phyloP scores from a whole-genome alignment of 2,888 invertebrate genomes.

The Bellardia pandia region DNA sequence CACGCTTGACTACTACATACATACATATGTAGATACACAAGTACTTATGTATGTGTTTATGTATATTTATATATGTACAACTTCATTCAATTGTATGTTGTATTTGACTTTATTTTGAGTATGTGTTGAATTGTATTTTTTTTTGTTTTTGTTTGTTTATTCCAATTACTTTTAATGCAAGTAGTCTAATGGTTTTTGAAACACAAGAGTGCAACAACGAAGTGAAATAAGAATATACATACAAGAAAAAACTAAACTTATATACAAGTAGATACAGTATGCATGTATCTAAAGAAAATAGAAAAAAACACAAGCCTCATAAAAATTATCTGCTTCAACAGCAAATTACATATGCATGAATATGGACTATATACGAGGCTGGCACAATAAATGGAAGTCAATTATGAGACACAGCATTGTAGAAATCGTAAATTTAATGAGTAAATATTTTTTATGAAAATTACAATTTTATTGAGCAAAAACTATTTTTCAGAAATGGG shows the following conservation, averaged over 20 bases:
- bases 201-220: slow-evolving; percentile 58
- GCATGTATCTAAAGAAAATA: neutral
- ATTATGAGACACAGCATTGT: neutral
- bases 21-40: neutral
- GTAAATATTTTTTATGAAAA: too few relatives aligned
- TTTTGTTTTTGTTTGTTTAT: slow-evolving; percentile 7
- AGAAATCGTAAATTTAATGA: too few relatives aligned
- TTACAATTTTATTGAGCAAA: too few relatives aligned
- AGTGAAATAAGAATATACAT: slow-evolving; percentile 16
- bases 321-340: slow-evolving; percentile 63
- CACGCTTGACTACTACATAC: neutral
- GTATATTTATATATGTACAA: neutral
- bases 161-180: slow-evolving; percentile 65
- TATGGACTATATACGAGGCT: neutral
- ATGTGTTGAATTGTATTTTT: slow-evolving; percentile 45
- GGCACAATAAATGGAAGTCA: neutral
- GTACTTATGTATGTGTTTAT: neutral
- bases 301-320: slow-evolving; percentile 48
- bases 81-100: slow-evolving; percentile 20
- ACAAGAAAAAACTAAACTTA: neutral
- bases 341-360: neutral
- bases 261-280: neutral
- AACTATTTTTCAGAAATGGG: too few relatives aligned
- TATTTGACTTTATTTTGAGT: slow-evolving; percentile 30
- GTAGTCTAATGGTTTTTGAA: slow-evolving; percentile 53